Conservation (phyloP, 2,797 vertebrate genomes). For the Smutsia gigantea region DNA sequence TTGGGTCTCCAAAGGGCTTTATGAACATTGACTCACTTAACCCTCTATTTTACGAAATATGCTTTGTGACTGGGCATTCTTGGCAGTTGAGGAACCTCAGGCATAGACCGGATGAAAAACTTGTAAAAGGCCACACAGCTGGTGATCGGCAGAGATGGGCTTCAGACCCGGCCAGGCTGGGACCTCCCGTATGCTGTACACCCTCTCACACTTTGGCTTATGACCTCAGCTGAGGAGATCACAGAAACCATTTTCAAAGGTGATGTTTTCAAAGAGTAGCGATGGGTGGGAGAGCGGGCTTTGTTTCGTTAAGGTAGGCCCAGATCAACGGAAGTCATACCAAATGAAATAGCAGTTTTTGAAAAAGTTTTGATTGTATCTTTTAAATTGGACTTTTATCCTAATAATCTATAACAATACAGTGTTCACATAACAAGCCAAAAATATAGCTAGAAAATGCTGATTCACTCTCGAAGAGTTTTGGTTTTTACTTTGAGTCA, state of each 20-base stretch:
- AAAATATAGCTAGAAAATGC: background rate
- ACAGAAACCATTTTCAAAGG: background rate
- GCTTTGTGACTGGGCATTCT: background rate
- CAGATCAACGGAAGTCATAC: background rate
- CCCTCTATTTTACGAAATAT: background rate
- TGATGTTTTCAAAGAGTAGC: background rate
- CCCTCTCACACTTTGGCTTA: background rate
- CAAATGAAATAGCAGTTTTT: background rate
- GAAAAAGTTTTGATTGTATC: background rate
- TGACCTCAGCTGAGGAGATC: background rate
- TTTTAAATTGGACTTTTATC: background rate
- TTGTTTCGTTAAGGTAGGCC: background rate
- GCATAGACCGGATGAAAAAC: background rate
- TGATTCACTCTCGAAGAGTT: background rate
- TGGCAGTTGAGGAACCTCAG: background rate
- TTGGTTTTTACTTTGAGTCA: background rate
- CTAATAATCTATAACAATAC: background rate
- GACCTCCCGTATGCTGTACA: accelerated
- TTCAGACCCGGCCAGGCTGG: background rate
- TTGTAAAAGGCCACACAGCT: background rate
- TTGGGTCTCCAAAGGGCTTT: background rate
- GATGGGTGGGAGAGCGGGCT: background rate
- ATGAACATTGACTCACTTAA: background rate
- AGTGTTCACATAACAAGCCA: background rate
- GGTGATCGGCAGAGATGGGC: background rate